Evolutionary conservation across 2,113 vertebrate genomes (phyloP).

Genomic region (Burhinus bistriatus): DNA sequence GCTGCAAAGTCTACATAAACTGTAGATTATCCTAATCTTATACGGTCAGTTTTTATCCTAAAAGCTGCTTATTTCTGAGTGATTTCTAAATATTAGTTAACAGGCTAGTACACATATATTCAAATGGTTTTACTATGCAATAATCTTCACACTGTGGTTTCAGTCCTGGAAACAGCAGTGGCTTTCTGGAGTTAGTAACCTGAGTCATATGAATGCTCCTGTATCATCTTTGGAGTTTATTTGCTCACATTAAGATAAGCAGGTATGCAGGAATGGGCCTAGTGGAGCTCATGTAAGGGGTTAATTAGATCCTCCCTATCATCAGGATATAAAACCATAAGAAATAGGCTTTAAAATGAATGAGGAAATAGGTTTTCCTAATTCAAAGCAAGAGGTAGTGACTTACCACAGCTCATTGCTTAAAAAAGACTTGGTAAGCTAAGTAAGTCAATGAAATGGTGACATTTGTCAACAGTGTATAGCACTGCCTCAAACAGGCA

Average conservation of each 20-base stretch:
- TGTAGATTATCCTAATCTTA: neutral
- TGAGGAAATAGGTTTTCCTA: neutral
- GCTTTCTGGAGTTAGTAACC: neutral
- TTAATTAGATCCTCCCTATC: neutral
- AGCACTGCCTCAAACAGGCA: neutral
- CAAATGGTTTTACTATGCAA: neutral
- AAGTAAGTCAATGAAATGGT: neutral
- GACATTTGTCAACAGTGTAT: neutral
- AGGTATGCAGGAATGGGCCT: neutral
- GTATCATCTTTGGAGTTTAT: neutral
- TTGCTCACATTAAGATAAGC: neutral
- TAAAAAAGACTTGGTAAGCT: neutral
- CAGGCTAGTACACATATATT: neutral
- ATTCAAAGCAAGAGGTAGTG: neutral
- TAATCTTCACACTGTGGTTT: neutral
- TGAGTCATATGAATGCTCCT: neutral
- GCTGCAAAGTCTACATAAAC: neutral
- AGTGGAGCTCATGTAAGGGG: neutral
- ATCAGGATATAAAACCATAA: neutral
- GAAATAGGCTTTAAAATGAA: neutral
- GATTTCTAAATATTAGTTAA: neutral
- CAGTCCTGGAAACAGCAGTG: neutral
- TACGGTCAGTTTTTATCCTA: neutral
- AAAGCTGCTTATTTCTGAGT: neutral
- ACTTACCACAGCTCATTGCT: neutral